phyloP scores from a whole-genome alignment of 2,888 invertebrate genomes.

The Coronaproctus castanopsis region DNA sequence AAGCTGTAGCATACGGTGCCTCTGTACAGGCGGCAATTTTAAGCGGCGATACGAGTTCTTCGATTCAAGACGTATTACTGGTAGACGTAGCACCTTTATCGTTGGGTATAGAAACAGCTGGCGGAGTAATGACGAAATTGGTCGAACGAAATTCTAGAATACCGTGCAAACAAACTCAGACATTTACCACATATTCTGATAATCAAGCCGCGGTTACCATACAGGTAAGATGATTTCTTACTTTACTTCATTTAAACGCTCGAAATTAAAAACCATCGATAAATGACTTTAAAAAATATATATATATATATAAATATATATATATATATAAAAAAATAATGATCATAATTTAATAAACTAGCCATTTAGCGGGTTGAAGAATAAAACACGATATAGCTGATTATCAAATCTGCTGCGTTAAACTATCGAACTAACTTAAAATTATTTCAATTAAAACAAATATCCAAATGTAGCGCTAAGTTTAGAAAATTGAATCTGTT shows the following conservation, averaged over 20 bases:
- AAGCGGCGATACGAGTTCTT: constrained; percentile 36
- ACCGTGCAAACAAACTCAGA: constrained; percentile 37
- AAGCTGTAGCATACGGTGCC: constrained; percentile 82
- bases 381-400: background rate
- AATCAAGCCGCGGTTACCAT: constrained; percentile 79
- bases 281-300: too few relatives aligned
- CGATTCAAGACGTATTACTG: constrained; percentile 50
- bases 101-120: constrained; percentile 56
- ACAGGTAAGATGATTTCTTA: constrained; percentile 27
- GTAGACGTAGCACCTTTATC: constrained; percentile 49
- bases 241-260: background rate
- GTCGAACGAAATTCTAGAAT: constrained; percentile 36
- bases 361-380: background rate
- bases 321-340: background rate
- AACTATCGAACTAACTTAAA: too few relatives aligned
- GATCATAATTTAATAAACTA: background rate
- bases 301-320: too few relatives aligned
- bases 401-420: background rate
- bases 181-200: constrained; percentile 78
- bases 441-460: too few relatives aligned
- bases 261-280: too few relatives aligned
- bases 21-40: constrained; percentile 86
- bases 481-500: too few relatives aligned
- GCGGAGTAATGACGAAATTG: constrained; percentile 52
- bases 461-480: too few relatives aligned